Evolutionary conservation across 2,888 invertebrate genomes (phyloP), one percentile per base, ranked within the genome.

Genomic region (Labia minor): DNA sequence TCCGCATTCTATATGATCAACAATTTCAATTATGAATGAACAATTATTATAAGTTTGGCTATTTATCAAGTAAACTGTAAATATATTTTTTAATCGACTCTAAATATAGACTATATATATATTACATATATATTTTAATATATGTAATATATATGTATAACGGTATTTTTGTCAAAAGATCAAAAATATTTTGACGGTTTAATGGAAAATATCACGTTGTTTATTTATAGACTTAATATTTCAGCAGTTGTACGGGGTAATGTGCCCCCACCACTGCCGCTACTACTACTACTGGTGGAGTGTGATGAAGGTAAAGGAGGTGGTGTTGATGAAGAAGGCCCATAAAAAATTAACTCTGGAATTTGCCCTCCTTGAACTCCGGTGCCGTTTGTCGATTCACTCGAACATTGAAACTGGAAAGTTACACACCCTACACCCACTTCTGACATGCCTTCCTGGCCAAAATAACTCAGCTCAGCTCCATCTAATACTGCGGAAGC

Each of bases 281-380:
- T 49, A 16, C 49, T 49, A 16, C 49, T 49, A 14, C 49, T 10
- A 3, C 8, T 8, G 49, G 49, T 8, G 14, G 4, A 14, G 14
- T 4, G n/a, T 10, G 49, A 10, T 8, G 49, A 3, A 3, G n/a
- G n/a, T 16, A 14, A 3, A 3, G 49, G 49, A 3, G 49, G 49
- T 49, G 49, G 49, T 71, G 72, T 18, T 3, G 62, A 16, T 16
- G 85, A 82, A 37, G 88, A 86, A 19, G 94, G 92, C 37, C 94
- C 94, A 75, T 95, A 96, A 78, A 95, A 96, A 74, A 96, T 94
- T 69, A 96, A 83, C 81, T 97, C 96, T 1, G 96, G 96, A 75
- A 97, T 96, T 79, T 97, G 96, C 61, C 96, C 96, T 63, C 96
- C 96, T 79, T 96, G 95, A 2, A 96, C 95, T 8, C 95, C 95